A percentile compares a stretch with the other conserved stretches of the same genome.
Evolutionary conservation across 1,140 invertebrate genomes (phyloP).

Genomic region (Tachypleus tridentatus): DNA sequence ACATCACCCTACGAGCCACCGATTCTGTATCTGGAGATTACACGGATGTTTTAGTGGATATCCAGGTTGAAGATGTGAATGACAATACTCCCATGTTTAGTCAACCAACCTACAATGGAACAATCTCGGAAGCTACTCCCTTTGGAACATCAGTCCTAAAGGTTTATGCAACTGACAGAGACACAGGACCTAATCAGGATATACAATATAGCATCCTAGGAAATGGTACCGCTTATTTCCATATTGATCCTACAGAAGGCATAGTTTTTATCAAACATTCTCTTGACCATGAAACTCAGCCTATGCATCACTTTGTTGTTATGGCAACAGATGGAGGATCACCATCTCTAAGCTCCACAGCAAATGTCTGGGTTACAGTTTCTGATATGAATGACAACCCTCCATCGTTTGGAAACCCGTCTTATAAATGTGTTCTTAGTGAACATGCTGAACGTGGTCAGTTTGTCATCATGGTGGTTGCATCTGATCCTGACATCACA

Average conservation of each 20-base stretch:
- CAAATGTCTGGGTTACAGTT: slow-evolving; percentile 65
- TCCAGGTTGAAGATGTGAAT: slow-evolving; percentile 77
- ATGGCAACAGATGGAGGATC: slow-evolving; percentile 68
- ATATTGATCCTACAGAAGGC: slow-evolving; percentile 20
- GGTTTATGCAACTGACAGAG: slow-evolving; percentile 63
- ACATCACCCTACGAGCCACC: slow-evolving; percentile 69
- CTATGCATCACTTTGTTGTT: slow-evolving; percentile 41
- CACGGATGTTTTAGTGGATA: slow-evolving; percentile 67
- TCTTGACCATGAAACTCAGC: slow-evolving; percentile 69
- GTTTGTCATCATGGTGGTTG: slow-evolving; percentile 73
- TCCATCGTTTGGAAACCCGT: slow-evolving; percentile 56
- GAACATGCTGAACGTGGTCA: slow-evolving; percentile 69
- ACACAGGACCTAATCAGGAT: slow-evolving; percentile 43
- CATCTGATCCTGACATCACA: slow-evolving; percentile 69
- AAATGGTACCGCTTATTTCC: slow-evolving; percentile 13
- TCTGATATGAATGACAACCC: slow-evolving; percentile 51
- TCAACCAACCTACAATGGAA: slow-evolving; percentile 65
- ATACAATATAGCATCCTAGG: slow-evolving; percentile 20
- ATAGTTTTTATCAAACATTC: slow-evolving; percentile 59
- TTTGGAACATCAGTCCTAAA: slow-evolving; percentile 60
- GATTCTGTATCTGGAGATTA: slow-evolving; percentile 69
- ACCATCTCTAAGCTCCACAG: slow-evolving; percentile 55
- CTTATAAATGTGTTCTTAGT: slow-evolving; percentile 64
- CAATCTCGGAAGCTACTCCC: slow-evolving; percentile 66
- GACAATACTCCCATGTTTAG: slow-evolving; percentile 74